Base-by-base conservation (phyloP, 2,888 invertebrate genomes). In the Dysmachus trigonus region DNA sequence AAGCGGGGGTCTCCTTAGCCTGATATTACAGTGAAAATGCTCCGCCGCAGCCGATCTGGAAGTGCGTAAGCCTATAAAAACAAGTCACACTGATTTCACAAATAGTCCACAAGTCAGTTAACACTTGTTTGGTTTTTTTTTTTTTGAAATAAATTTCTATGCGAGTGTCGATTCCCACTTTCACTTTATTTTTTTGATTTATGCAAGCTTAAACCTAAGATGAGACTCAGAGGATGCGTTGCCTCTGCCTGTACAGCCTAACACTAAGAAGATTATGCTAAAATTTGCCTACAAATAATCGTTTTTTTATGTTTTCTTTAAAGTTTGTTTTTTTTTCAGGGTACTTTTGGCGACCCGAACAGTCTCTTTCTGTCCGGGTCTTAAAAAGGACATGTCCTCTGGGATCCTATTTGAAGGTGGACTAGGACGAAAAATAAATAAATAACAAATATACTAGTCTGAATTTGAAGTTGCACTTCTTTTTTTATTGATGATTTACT, bases 141-240 rank as follows among this genome's bases (percentile, higher is more conserved):
- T 35, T 33, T 85, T 85, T 18, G 18, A 83, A 83, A 72, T 83
- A 83, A 72, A 72, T 76, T 76, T 85, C 13, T 73, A 73, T 86
- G 86, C 86, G 86, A 86, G 86, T 86, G 77, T 86, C 79, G 81
- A 86, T 86, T 86, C 86, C 86, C 79, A 86, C 71, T 86, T 86
- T 81, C n/a, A 62, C 47, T 51, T 41, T n/a, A n/a, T 41, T 41
- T 41, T 41, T 72, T 85, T 38, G 38, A 47, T 85, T 86, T 86
- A 53, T 62, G 30, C 33, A 81, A 53, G 51, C 51, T 62, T 81
- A 81, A 53, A 53, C 33, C 62, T 81, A 81, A 81, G 81, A 31
- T 15, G 31, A 62, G 8, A 62, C 10, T 22, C 22, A 62, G 62
- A 62, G 27, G 62, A 22, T 62, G 27, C n/a, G n/a, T 47, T 6